Percentiles rank a stretch among this genome's conserved stretches.
Evolutionary conservation across 2,888 invertebrate species (phyloP).

Genomic region (Formica aserva): DNA sequence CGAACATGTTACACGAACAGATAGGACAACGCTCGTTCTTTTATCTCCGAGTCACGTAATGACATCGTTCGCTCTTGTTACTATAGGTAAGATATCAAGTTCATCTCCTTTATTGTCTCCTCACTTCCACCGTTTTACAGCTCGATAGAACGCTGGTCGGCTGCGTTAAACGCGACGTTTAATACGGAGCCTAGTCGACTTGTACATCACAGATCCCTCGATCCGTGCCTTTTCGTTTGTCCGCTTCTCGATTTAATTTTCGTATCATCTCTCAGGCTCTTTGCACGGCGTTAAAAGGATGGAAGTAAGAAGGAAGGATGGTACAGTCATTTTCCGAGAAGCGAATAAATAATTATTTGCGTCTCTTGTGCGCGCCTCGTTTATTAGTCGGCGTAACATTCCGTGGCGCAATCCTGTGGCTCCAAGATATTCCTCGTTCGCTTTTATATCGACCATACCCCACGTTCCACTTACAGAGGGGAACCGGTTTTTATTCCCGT

Average conservation of each 20-base stretch:
- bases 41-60: constrained; percentile 13
- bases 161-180: constrained; percentile 33
- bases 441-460: constrained; percentile 51
- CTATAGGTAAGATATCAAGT: background rate
- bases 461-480: constrained; percentile 73
- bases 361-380: constrained; percentile 17
- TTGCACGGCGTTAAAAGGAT: background rate
- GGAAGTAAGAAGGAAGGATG: background rate
- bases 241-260: constrained; percentile 44
- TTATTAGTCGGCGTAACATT: constrained; percentile 20
- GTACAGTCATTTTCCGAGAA: background rate
- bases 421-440: constrained; percentile 31
- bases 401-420: constrained; percentile 17
- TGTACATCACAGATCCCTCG: background rate
- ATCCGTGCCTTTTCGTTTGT: constrained; percentile 15
- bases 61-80: constrained; percentile 3
- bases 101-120: constrained; percentile 21
- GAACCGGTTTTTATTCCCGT: constrained; percentile 73
- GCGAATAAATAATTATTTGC: constrained; percentile 50
- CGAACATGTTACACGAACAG: background rate
- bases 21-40: background rate
- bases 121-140: constrained; percentile 5
- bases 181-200: constrained; percentile 22
- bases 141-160: constrained; percentile 13
- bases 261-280: constrained; percentile 27